Evolutionary conservation across 2,113 vertebrate species (phyloP).

Genomic region (Apistogramma diplotaenia): DNA sequence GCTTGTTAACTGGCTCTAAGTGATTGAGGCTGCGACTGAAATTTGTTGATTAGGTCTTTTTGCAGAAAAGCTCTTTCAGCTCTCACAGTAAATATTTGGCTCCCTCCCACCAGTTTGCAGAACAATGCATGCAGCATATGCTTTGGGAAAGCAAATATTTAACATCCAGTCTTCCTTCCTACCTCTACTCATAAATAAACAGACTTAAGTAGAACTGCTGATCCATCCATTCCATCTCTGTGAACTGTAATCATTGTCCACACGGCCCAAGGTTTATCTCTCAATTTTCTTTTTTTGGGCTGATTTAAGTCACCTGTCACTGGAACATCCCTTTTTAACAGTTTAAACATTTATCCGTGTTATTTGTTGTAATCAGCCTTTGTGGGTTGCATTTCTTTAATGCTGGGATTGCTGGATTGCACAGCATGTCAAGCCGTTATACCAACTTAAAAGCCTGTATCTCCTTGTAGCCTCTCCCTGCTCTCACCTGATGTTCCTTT

Average conservation of each 20-base stretch:
- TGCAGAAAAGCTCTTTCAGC: conserved; percentile 7
- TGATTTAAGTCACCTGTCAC: background rate
- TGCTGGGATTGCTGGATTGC: background rate
- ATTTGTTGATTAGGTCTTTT: conserved; percentile 31
- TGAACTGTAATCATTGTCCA: background rate
- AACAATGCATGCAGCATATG: conserved; percentile 13
- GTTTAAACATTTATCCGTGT: no score
- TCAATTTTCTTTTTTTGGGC: background rate
- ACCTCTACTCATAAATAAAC: conserved; percentile 14
- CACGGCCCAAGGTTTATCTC: background rate
- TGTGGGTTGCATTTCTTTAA: background rate
- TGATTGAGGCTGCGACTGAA: conserved; percentile 18
- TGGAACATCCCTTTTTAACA: no score
- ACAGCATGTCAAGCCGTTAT: background rate
- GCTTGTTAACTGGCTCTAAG: conserved; percentile 23
- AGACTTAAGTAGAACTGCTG: conserved; percentile 12
- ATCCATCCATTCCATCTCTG: background rate
- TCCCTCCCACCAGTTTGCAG: background rate
- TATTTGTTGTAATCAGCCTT: no score
- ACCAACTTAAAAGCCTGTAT: background rate
- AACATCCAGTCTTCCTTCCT: background rate
- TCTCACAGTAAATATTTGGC: conserved; percentile 33
- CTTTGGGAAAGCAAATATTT: conserved; percentile 16
- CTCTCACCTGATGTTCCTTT: background rate
- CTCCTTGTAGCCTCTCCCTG: background rate